These are phyloP conservation scores for Himalopsyche japonica DNA, from an alignment of 2,888 invertebrate species.

Conservation along the genomic window DNA sequence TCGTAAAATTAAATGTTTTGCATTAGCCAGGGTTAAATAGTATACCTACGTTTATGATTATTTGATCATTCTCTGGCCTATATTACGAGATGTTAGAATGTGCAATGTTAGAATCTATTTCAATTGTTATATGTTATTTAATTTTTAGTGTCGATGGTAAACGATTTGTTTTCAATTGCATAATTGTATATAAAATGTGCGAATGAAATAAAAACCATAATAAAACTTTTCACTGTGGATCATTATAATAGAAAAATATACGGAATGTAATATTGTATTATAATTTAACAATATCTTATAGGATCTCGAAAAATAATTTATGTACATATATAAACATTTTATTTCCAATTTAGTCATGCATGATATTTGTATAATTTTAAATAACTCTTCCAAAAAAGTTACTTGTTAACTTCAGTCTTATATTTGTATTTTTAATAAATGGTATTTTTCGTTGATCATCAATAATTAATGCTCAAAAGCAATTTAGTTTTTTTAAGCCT, in stretches of 20 bases:
- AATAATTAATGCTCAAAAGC: too few species aligned
- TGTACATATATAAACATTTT: background rate
- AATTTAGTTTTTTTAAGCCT: too few species aligned
- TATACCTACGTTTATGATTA: background rate
- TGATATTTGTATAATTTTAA: background rate
- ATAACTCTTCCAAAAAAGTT: background rate
- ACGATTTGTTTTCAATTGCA: background rate
- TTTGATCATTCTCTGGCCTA: background rate
- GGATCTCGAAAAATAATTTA: background rate
- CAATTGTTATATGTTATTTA: too few species aligned
- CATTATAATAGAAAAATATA: background rate
- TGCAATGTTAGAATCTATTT: too few species aligned
- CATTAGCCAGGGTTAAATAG: background rate
- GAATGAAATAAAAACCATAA: background rate
- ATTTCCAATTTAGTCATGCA: background rate
- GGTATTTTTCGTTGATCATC: background rate
- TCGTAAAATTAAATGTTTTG: background rate
- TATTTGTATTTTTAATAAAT: background rate
- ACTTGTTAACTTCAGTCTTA: background rate
- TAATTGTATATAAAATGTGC: background rate
- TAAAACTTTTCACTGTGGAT: background rate
- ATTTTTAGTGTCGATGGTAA: too few species aligned
- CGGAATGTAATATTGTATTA: background rate
- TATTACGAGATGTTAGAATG: background rate
- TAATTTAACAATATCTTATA: background rate